Conservation (phyloP, 2,888 invertebrate genomes). For the Hydriomena furcata region DNA sequence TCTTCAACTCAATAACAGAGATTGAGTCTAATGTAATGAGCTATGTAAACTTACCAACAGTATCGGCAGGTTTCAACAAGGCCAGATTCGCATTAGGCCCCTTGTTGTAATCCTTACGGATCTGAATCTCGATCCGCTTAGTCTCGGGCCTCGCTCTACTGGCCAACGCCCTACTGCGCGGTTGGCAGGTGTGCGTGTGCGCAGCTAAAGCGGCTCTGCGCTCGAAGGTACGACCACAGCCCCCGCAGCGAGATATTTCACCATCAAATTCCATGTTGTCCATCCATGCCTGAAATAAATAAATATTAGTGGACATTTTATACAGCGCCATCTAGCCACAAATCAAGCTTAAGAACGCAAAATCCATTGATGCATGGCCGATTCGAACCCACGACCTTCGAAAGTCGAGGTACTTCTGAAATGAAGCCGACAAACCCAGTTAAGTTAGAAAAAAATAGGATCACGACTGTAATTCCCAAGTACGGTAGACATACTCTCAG, state of each 20-base stretch:
- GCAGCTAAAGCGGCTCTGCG: constrained; percentile 88
- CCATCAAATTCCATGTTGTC: constrained; percentile 86
- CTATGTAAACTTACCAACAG: constrained; percentile 40
- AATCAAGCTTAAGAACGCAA: too few relatives aligned
- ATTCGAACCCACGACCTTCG: too few relatives aligned
- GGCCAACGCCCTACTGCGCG: constrained; percentile 65
- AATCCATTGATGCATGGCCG: too few relatives aligned
- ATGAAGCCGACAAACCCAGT: too few relatives aligned
- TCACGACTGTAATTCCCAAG: too few relatives aligned
- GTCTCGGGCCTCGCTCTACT: constrained; percentile 44
- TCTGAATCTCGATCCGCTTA: constrained; percentile 72
- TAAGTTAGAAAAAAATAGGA: too few relatives aligned
- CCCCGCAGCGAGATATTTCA: constrained; percentile 85
- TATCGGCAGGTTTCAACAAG: constrained; percentile 38
- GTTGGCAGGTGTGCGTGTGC: constrained; percentile 87
- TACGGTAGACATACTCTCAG: too few relatives aligned
- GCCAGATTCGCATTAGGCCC: constrained; percentile 42
- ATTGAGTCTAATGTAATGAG: too few relatives aligned
- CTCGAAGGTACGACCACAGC: constrained; percentile 89
- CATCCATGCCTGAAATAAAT: constrained; percentile 69
- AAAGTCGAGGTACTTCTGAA: too few relatives aligned
- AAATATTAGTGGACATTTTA: too few relatives aligned
- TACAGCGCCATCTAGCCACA: too few relatives aligned
- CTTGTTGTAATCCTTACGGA: constrained; percentile 74
- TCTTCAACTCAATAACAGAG: too few relatives aligned